These are phyloP conservation scores for Arctia plantaginis DNA, from an alignment of 2,888 invertebrate species.

Conservation along the genomic window DNA sequence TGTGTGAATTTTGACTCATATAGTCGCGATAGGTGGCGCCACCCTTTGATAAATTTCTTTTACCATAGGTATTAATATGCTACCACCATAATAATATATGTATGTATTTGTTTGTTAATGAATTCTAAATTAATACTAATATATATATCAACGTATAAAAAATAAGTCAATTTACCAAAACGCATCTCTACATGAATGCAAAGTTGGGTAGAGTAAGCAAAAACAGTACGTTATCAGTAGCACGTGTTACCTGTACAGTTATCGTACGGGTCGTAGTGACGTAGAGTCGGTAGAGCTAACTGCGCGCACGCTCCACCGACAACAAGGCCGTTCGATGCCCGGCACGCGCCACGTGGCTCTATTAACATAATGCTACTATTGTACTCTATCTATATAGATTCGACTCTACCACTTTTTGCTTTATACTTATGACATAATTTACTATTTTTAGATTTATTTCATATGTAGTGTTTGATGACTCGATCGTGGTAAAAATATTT, in stretches of 20 bases:
- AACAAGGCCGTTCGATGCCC: slow-evolving; percentile 69
- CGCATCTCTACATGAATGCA: slow-evolving; percentile 9
- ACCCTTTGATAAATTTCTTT: too few relatives aligned
- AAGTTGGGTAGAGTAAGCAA: slow-evolving; percentile 17
- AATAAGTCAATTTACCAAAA: slow-evolving; percentile 16
- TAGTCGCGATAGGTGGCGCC: too few relatives aligned
- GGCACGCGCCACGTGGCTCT: slow-evolving; percentile 42
- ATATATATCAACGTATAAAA: not conserved
- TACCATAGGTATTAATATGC: too few relatives aligned
- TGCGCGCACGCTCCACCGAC: slow-evolving; percentile 54
- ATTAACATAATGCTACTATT: slow-evolving; percentile 41
- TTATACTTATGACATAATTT: not conserved
- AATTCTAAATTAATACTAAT: not conserved
- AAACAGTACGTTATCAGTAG: slow-evolving; percentile 35
- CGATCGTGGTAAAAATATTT: not conserved
- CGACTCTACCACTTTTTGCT: not conserved
- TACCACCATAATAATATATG: too few relatives aligned
- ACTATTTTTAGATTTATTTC: not conserved
- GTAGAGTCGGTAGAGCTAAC: slow-evolving; percentile 46
- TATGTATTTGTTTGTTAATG: too few relatives aligned
- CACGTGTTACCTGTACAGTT: slow-evolving; percentile 63
- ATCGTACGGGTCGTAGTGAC: slow-evolving; percentile 51
- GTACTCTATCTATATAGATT: not conserved
- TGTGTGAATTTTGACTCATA: too few relatives aligned
- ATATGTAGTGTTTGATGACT: not conserved